Conservation (phyloP, 1,140 invertebrate genomes). For the Macrotrachela quadricornifera region DNA sequence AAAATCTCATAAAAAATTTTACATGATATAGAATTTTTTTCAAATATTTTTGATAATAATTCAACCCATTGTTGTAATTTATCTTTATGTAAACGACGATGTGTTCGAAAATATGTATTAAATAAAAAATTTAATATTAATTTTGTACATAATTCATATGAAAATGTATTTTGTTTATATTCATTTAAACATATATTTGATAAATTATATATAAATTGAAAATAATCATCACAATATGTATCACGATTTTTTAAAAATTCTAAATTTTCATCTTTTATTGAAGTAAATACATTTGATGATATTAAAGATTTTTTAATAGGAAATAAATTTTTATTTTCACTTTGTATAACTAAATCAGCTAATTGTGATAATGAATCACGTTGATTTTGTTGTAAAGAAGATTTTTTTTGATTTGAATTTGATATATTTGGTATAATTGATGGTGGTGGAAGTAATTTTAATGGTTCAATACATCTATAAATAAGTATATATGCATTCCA, state of each 20-base stretch:
- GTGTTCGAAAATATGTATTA: conserved; percentile 34
- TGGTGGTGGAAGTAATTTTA: neutral
- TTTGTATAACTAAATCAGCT: conserved; percentile 34
- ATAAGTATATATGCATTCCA: too few relatives aligned
- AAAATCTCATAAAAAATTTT: neutral
- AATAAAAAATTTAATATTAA: conserved; percentile 30
- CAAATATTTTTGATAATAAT: conserved; percentile 1
- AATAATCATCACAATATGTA: conserved; percentile 24
- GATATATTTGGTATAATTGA: neutral
- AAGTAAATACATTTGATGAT: neutral
- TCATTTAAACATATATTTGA: too few relatives aligned
- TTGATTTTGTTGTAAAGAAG: neutral
- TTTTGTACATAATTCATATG: neutral
- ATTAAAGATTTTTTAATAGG: conserved; percentile 19
- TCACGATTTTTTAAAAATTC: conserved; percentile 26
- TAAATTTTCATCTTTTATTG: conserved; percentile 22
- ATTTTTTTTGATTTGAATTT: neutral
- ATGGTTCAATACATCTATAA: conserved; percentile 12
- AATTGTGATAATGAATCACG: conserved; percentile 29
- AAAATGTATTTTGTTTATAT: neutral
- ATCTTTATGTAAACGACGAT: conserved; percentile 25
- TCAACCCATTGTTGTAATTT: neutral
- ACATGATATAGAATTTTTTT: conserved; percentile 15
- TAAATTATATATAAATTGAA: conserved; percentile 13
- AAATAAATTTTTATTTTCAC: conserved; percentile 33